Evolutionary conservation across 2,797 vertebrate genomes (phyloP).

Genomic region (Propithecus deckenii): DNA sequence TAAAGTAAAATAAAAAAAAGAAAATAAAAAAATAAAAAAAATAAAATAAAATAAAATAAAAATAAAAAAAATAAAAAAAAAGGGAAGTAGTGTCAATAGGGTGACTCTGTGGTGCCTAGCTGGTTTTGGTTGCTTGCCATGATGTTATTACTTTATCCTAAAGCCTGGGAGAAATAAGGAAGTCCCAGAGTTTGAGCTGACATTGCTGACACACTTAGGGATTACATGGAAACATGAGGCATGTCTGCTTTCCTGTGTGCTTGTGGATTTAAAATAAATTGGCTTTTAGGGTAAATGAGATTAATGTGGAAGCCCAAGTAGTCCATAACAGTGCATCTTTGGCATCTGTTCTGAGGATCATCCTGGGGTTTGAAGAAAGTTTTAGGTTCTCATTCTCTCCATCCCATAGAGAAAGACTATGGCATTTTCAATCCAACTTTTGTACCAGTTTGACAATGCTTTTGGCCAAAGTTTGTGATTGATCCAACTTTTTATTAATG

Average conservation of each 20-base stretch:
- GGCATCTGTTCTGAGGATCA: neutral
- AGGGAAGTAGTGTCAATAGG: neutral
- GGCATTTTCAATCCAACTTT: neutral
- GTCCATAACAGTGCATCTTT: neutral
- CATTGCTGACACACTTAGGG: neutral
- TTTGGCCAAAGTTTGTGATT: slow-evolving; percentile 28
- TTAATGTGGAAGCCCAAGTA: neutral
- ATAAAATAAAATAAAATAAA: too few species aligned
- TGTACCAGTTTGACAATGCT: neutral
- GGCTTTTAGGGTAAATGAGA: neutral
- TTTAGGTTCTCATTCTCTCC: neutral
- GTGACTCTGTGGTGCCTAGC: neutral
- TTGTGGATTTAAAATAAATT: neutral
- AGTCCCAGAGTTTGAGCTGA: neutral
- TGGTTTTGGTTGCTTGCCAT: slow-evolving; percentile 4
- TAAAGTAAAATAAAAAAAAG: too few species aligned
- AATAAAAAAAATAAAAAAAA: too few species aligned
- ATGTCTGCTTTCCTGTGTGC: neutral
- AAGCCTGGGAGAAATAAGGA: neutral
- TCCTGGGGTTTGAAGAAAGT: neutral
- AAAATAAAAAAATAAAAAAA: too few species aligned
- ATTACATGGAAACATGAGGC: neutral
- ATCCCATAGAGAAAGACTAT: neutral
- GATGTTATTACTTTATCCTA: neutral
- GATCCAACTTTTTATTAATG: slow-evolving; percentile 13